phyloP scores from a whole-genome alignment of 1,140 invertebrate genomes.

The Anastrepha obliqua region DNA sequence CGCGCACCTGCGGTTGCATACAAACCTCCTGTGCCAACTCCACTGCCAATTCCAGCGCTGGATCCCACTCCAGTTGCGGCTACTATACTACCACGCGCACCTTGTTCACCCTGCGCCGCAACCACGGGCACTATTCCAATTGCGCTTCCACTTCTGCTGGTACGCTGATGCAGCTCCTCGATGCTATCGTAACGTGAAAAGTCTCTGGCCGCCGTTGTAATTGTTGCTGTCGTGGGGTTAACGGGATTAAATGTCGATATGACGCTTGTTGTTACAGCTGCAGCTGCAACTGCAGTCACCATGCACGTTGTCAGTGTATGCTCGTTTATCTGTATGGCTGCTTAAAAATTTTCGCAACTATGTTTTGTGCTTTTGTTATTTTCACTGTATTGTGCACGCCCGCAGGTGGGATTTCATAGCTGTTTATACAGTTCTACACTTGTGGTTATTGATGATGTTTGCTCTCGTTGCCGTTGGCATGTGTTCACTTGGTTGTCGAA shows the following conservation, averaged over 20 bases:
- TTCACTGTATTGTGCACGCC: background rate
- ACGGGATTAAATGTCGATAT: background rate
- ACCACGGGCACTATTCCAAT: constrained; percentile 65
- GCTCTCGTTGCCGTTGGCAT: background rate
- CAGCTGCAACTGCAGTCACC: background rate
- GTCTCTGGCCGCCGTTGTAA: constrained; percentile 72
- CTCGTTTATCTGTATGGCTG: constrained; percentile 8
- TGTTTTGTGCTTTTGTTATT: background rate
- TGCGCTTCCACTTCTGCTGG: constrained; percentile 72
- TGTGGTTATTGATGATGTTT: background rate
- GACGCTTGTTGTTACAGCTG: background rate
- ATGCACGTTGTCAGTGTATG: background rate
- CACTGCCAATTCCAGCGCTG: constrained; percentile 56
- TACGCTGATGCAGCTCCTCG: constrained; percentile 69
- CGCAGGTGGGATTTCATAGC: constrained; percentile 27
- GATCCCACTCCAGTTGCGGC: constrained; percentile 32
- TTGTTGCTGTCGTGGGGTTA: constrained; percentile 23
- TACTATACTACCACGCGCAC: constrained; percentile 57
- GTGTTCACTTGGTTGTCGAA: background rate
- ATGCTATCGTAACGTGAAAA: constrained; percentile 73
- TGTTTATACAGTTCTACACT: background rate
- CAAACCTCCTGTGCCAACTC: constrained; percentile 57
- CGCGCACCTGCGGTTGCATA: constrained; percentile 44
- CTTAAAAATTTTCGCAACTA: constrained; percentile 17
- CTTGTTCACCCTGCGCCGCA: constrained; percentile 55